Conservation (phyloP, 2,113 vertebrate species). For the Hemichromis elongatus region DNA sequence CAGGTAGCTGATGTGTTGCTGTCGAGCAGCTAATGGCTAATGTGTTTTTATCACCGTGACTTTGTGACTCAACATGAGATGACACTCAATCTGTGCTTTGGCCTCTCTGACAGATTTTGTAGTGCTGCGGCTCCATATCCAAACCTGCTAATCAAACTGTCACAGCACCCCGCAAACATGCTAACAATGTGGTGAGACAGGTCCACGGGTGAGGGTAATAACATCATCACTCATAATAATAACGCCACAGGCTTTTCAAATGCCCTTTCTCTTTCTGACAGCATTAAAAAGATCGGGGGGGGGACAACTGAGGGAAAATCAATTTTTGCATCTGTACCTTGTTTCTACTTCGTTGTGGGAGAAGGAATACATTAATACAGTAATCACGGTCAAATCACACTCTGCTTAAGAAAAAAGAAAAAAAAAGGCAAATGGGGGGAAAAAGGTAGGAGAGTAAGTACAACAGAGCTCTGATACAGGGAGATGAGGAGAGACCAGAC, state of each 20-base stretch:
- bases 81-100: conserved; percentile 8
- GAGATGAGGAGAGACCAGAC: background rate
- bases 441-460: conserved; percentile 4
- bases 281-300: background rate
- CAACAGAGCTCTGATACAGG: background rate
- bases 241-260: background rate
- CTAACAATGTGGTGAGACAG: conserved; percentile 37
- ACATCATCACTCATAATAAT: conserved; percentile 63
- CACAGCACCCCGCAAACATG: conserved; percentile 47
- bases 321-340: conserved; percentile 35
- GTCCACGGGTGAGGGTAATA: conserved; percentile 32
- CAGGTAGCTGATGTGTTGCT: background rate
- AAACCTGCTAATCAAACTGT: conserved; percentile 60
- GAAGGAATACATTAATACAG: conserved; percentile 41
- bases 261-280: conserved; percentile 20
- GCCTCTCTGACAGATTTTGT: conserved; percentile 47
- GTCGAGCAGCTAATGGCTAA: background rate
- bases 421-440: background rate
- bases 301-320: conserved; percentile 26
- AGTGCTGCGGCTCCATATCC: background rate
- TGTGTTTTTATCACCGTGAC: background rate
- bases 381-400: conserved; percentile 48
- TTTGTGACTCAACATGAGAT: conserved; percentile 17
- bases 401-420: background rate
- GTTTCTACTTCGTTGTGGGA: conserved; percentile 10